phyloP scores from a whole-genome alignment of 2,797 vertebrate species.

The Harpagifer antarcticus region DNA sequence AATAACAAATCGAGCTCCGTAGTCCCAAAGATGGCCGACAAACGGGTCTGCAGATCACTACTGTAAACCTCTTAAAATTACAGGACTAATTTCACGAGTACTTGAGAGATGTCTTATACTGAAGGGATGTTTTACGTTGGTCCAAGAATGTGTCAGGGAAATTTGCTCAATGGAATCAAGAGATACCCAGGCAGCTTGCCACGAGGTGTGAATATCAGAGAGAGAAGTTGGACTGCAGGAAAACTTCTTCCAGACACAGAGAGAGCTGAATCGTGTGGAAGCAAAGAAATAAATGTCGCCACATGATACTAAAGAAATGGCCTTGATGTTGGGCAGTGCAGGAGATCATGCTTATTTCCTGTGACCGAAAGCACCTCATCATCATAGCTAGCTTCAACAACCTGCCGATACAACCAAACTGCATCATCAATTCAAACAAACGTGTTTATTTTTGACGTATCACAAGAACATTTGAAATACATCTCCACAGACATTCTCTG shows the following conservation, averaged over 20 bases:
- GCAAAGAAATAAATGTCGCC: background rate
- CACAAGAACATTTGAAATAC: no score
- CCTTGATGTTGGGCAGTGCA: background rate
- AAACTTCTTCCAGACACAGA: background rate
- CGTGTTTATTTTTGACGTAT: no score
- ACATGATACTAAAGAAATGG: background rate
- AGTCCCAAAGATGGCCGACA: background rate
- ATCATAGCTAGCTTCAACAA: no score
- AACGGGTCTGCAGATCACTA: background rate
- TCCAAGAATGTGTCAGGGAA: conserved; percentile 9
- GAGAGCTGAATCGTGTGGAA: background rate
- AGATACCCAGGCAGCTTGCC: background rate
- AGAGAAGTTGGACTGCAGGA: background rate
- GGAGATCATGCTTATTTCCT: background rate
- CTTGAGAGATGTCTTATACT: background rate
- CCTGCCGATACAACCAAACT: no score
- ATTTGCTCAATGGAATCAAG: background rate
- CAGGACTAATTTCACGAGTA: background rate
- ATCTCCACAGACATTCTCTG: no score
- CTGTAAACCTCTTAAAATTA: conserved; percentile 6
- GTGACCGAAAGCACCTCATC: background rate
- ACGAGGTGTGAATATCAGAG: background rate
- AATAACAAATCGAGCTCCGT: background rate
- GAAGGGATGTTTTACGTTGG: background rate
- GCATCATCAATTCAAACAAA: no score